Percentiles rank a stretch among this genome's conserved stretches.
Evolutionary conservation across 2,113 vertebrate genomes (phyloP).

Genomic region (Psammodynastes pulverulentus): DNA sequence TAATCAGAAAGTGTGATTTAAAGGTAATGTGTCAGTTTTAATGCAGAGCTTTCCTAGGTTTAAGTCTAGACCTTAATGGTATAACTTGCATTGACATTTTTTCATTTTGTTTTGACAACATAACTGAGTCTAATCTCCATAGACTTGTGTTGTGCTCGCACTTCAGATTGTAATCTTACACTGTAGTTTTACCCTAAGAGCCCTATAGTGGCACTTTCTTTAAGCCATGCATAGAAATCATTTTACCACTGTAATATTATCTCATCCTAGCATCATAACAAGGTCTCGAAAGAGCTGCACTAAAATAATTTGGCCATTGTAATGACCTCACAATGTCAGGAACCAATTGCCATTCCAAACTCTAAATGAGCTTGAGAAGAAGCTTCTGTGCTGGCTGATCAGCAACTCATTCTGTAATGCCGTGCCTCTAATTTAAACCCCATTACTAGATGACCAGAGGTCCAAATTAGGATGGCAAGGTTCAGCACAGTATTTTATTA

Average conservation of each 20-base stretch:
- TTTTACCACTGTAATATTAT: conserved; percentile 33
- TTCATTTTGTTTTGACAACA: conserved; percentile 71
- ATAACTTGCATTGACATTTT: conserved; percentile 67
- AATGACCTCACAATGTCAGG: conserved; percentile 70
- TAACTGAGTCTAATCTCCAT: conserved; percentile 70
- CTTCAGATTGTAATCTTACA: conserved; percentile 61
- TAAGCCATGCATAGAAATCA: conserved; percentile 57
- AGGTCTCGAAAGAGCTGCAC: conserved; percentile 63
- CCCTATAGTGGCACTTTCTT: conserved; percentile 47
- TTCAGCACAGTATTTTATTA: conserved; percentile 35
- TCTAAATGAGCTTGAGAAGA: conserved; percentile 64
- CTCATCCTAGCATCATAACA: conserved; percentile 48
- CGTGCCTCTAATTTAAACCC: conserved; percentile 43
- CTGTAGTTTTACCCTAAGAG: conserved; percentile 53
- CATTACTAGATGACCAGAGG: conserved; percentile 33
- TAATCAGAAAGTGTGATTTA: conserved; percentile 56
- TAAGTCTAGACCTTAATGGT: conserved; percentile 61
- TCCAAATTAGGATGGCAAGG: conserved; percentile 27
- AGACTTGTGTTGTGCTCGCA: conserved; percentile 55
- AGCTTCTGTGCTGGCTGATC: conserved; percentile 70
- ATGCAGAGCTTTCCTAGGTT: conserved; percentile 42
- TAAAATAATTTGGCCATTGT: conserved; percentile 61
- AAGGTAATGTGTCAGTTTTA: conserved; percentile 47
- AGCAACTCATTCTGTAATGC: conserved; percentile 55
- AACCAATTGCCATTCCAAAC: conserved; percentile 67